These are phyloP conservation scores for Chelidonichthys spinosus DNA, from an alignment of 2,797 vertebrate species.

Conservation along the genomic window DNA sequence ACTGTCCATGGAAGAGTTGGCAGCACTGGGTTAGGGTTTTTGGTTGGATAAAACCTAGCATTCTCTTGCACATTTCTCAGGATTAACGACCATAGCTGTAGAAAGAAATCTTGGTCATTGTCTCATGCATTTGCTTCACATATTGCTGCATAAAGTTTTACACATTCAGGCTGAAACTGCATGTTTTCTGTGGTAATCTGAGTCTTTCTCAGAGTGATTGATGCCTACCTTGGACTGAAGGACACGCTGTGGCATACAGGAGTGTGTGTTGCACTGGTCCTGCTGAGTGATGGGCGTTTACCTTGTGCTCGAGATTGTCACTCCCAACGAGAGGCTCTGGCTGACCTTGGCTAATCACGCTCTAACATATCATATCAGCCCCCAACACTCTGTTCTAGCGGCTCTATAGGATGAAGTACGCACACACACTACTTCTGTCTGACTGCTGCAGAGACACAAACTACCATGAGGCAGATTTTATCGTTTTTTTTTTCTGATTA, in stretches of 20 bases:
- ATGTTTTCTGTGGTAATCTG: constrained; percentile 20
- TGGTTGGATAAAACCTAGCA: not conserved
- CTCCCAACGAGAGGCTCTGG: constrained; percentile 32
- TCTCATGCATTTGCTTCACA: not conserved
- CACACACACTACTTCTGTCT: not conserved
- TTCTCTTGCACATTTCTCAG: not conserved
- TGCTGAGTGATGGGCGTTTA: constrained; percentile 57
- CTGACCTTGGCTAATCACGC: constrained; percentile 49
- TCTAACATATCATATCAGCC: constrained; percentile 19
- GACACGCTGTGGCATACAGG: constrained; percentile 39
- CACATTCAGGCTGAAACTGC: not conserved
- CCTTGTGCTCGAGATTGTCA: constrained; percentile 57
- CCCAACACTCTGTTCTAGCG: not conserved
- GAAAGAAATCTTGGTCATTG: not conserved
- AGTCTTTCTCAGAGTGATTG: constrained; percentile 36
- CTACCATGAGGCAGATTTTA: not conserved
- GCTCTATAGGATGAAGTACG: not conserved
- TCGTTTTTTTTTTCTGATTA: constrained; percentile 11
- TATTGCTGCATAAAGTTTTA: not conserved
- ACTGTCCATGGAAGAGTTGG: too few species aligned
- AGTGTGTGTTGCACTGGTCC: constrained; percentile 39
- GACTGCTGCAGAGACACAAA: constrained; percentile 1
- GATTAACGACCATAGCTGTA: not conserved
- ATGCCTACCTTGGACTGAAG: constrained; percentile 67
- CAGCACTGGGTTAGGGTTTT: too few species aligned